phyloP scores from a whole-genome alignment of 2,797 vertebrate genomes.

The Sebastes dallii region DNA sequence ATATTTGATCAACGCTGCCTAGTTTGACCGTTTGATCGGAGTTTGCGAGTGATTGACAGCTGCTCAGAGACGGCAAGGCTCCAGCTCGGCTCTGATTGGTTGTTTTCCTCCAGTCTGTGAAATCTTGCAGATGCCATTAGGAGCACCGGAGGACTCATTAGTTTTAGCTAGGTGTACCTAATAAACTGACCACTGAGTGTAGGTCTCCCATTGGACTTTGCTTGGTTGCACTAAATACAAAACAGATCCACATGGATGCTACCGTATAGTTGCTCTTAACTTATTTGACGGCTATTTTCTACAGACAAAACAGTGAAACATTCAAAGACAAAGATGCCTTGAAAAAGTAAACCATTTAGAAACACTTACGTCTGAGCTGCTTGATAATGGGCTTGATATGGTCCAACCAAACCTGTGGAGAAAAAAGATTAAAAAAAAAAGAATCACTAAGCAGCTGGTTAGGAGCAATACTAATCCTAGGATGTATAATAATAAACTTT shows the following conservation, averaged over 20 bases:
- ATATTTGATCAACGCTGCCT: too few relatives aligned
- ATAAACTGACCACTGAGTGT: background rate
- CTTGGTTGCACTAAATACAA: background rate
- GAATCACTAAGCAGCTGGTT: background rate
- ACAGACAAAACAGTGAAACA: background rate
- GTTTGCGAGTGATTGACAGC: too few relatives aligned
- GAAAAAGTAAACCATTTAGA: slow-evolving; percentile 8
- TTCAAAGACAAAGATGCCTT: background rate
- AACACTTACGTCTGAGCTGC: slow-evolving; percentile 94
- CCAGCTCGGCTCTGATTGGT: too few relatives aligned
- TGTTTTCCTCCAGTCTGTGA: too few relatives aligned
- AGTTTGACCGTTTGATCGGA: too few relatives aligned
- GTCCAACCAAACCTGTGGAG: slow-evolving; percentile 95
- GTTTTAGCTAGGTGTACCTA: background rate
- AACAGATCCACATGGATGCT: background rate
- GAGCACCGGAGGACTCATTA: too few relatives aligned
- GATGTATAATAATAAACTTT: background rate
- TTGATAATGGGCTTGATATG: slow-evolving; percentile 96
- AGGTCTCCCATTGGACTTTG: background rate
- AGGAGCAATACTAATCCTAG: background rate
- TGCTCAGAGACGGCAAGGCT: too few relatives aligned
- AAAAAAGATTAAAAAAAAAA: background rate
- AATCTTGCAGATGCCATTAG: too few relatives aligned
- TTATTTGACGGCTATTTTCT: background rate
- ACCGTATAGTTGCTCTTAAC: background rate